These are phyloP conservation scores for Xenotilapia flavipinnis DNA, from an alignment of 2,113 vertebrate genomes.

Conservation along the genomic window DNA sequence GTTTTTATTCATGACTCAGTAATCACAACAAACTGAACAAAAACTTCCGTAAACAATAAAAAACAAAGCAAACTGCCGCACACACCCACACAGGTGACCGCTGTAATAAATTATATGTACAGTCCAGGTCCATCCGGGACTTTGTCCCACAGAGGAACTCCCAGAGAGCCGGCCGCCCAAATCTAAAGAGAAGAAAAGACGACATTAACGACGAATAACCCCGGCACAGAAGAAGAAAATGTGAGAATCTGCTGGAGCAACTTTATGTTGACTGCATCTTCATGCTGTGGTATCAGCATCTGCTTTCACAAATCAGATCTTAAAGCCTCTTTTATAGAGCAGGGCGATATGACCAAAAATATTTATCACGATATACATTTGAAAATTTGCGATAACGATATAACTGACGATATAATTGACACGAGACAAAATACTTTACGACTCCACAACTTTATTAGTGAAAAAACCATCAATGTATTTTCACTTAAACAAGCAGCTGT, in stretches of 20 bases:
- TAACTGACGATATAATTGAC: too few relatives aligned
- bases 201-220: neutral
- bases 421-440: too few relatives aligned
- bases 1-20: constrained; percentile 79
- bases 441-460: too few relatives aligned
- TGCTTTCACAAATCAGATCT: neutral
- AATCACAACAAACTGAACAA: constrained; percentile 46
- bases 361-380: too few relatives aligned
- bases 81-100: constrained; percentile 6
- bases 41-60: constrained; percentile 36
- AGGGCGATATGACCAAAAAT: too few relatives aligned
- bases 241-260: neutral
- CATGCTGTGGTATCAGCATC: neutral
- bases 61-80: constrained; percentile 19
- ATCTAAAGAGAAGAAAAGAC: constrained; percentile 63
- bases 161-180: constrained; percentile 31
- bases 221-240: neutral
- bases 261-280: neutral
- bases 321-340: neutral
- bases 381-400: too few relatives aligned
- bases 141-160: neutral
- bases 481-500: too few relatives aligned
- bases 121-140: constrained; percentile 71
- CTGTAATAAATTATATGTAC: constrained; percentile 81
- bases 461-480: too few relatives aligned